These are phyloP conservation scores for Scarus forsteni DNA, from an alignment of 2,797 vertebrate genomes.

Conservation along the genomic window DNA sequence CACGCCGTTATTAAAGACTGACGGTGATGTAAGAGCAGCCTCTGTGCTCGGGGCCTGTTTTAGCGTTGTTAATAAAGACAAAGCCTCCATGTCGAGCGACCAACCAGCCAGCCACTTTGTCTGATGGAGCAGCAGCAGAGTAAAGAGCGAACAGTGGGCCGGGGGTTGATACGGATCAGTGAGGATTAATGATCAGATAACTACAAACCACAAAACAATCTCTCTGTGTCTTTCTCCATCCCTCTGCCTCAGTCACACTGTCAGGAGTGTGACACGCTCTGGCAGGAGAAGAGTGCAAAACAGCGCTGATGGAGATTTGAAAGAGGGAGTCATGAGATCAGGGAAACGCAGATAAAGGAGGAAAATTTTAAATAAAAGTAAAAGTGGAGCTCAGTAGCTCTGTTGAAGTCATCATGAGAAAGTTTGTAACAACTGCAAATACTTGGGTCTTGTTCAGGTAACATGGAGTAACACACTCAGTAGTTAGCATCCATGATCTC, in stretches of 20 bases:
- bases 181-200: conserved; percentile 80
- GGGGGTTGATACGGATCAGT: conserved; percentile 74
- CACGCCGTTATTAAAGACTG: conserved; percentile 41
- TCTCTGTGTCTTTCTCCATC: conserved; percentile 50
- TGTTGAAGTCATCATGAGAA: background rate
- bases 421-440: background rate
- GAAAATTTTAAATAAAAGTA: background rate
- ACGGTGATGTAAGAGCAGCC: conserved; percentile 61
- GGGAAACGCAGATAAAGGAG: background rate
- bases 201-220: conserved; percentile 68
- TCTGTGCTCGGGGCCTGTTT: conserved; percentile 33
- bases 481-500: too few species aligned
- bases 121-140: conserved; percentile 60
- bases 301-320: conserved; percentile 32
- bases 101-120: conserved; percentile 67
- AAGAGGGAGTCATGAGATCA: background rate
- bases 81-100: conserved; percentile 63
- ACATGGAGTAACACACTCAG: too few species aligned
- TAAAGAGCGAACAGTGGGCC: conserved; percentile 56
- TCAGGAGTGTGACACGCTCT: conserved; percentile 27
- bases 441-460: too few species aligned
- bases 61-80: conserved; percentile 68
- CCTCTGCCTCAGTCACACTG: conserved; percentile 47
- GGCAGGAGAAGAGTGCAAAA: conserved; percentile 33
- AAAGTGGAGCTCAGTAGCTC: background rate